Evolutionary conservation across 1,140 invertebrate species (phyloP), one percentile per base, ranked within the genome.

Genomic region (Rhysida immarginata): DNA sequence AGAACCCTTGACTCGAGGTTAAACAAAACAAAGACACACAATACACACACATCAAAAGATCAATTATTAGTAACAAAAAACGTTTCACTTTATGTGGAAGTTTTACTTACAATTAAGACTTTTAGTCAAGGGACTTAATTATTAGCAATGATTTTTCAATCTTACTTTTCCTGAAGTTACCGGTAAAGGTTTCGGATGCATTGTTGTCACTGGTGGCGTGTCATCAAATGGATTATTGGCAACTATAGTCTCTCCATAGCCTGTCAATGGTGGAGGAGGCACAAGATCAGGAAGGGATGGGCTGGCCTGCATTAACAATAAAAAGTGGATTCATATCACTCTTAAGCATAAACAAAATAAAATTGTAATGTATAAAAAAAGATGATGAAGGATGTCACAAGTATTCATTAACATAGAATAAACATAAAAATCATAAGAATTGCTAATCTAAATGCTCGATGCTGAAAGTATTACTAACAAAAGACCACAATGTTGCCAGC

Each of bases 211-310:
- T 29, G 63, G 29, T 23, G 88, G 86, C 13, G 83, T 87, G 65
- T 96, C 92, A 71, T 96, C 92, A 72, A 96, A 95, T 25, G 91
- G 91, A 74, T 95, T 95, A 54, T 86, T 91, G 29, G 89, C 91
- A 58, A 94, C 81, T 65, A 96, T 91, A 45, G 89, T 93, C 65
- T 94, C 89, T 42, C 88, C 89, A 71, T 88, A 92, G 52, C 86
- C 71, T 66, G 63, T 60, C 54, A 61, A 50, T 46, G 61, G 61
- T 35, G 59, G 64, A 26, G 66, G 65, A 18, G 62, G 63, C 2
- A 61, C 56, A 16, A 63, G 45, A 51, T 63, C 62, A 48, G 60
- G 60, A 18, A 62, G 44, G 21, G 61, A 56, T 41, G 62, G 56
- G 54, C 58, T 59, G 16, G 59, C 53, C 62, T 63, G 26, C 53